A percentile compares a stretch with the other conserved stretches of the same genome.
These are phyloP conservation scores for Lypha dubia DNA, from an alignment of 2,888 invertebrate genomes.

Conservation along the genomic window DNA sequence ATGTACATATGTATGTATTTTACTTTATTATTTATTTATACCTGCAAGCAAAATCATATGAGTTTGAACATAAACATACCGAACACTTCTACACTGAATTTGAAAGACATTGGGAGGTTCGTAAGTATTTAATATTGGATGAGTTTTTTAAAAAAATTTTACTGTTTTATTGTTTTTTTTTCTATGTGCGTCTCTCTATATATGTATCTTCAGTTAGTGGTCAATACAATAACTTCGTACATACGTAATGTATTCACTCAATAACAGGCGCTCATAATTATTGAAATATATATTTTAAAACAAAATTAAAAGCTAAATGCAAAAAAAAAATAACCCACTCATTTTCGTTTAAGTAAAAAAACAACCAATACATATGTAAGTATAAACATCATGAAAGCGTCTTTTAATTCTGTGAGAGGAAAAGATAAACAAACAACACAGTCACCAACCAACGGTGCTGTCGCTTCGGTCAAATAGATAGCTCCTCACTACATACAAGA, in stretches of 20 bases:
- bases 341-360: neutral
- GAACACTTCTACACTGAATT: no score
- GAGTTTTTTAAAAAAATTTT: no score
- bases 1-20: no score
- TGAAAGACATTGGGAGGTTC: no score
- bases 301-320: neutral
- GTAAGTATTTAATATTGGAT: no score
- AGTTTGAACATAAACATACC: no score
- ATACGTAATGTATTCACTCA: slow-evolving; percentile 59
- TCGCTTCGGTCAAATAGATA: neutral
- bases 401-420: neutral
- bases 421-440: slow-evolving; percentile 13
- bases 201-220: neutral
- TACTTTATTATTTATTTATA: no score
- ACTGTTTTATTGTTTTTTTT: neutral
- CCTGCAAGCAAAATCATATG: no score
- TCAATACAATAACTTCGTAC: slow-evolving; percentile 32
- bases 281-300: slow-evolving; percentile 16
- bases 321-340: neutral
- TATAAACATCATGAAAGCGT: slow-evolving; percentile 1
- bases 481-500: neutral
- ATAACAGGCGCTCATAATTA: slow-evolving; percentile 53
- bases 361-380: neutral
- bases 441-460: neutral
- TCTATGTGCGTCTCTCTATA: neutral